These are phyloP conservation scores for Rhamnusium bicolor DNA, from an alignment of 2,888 invertebrate genomes.

Conservation along the genomic window DNA sequence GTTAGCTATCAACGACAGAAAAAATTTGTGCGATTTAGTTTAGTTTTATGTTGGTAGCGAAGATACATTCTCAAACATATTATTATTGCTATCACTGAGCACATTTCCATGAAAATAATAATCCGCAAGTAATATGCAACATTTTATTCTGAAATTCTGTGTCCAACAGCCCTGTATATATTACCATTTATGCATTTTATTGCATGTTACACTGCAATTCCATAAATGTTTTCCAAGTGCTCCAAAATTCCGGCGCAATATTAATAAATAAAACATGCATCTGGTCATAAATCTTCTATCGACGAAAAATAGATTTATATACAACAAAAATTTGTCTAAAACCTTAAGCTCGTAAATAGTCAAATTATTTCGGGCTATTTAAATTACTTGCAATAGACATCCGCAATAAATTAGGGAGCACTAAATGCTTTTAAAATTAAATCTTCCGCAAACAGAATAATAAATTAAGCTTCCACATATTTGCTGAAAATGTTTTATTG, in stretches of 20 bases:
- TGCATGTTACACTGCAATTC: not conserved
- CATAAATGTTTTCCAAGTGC: not conserved
- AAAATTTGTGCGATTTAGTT: no score
- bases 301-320: not conserved
- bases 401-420: not conserved
- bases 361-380: not conserved
- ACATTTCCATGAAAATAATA: no score
- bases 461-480: not conserved
- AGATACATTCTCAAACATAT: no score
- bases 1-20: no score
- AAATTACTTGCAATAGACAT: not conserved
- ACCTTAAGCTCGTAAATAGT: not conserved
- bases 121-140: no score
- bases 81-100: no score
- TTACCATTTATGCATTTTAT: not conserved
- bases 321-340: not conserved
- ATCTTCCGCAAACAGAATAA: not conserved
- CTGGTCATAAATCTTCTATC: not conserved
- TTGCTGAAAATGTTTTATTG: not conserved
- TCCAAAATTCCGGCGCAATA: not conserved
- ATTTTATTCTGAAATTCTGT: no score
- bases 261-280: not conserved
- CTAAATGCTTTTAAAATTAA: constrained; percentile 3
- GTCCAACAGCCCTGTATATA: not conserved
- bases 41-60: no score